phyloP scores from a whole-genome alignment of 2,797 vertebrate genomes.

The Gallinago nigripennis region DNA sequence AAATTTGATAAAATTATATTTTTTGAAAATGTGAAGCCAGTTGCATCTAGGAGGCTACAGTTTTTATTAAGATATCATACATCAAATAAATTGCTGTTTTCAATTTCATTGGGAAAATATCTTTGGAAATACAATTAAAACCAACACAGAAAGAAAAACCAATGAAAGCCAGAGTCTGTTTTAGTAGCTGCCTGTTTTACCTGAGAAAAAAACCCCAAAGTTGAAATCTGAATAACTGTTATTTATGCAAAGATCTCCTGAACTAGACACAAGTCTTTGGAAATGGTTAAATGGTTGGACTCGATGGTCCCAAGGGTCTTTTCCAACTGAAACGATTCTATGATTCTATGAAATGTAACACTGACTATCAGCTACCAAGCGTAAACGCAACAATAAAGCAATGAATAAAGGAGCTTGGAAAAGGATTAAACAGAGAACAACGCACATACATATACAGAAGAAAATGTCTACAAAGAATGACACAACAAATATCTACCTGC shows the following conservation, averaged over 20 bases:
- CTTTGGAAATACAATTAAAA: neutral
- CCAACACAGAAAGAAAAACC: neutral
- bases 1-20: neutral
- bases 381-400: neutral
- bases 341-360: neutral
- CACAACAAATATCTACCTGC: neutral
- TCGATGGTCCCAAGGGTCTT: no score
- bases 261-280: neutral
- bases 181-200: neutral
- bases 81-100: neutral
- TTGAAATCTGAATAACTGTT: neutral
- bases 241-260: neutral
- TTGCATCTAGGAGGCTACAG: neutral
- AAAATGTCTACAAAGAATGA: neutral
- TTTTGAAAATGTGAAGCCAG: neutral
- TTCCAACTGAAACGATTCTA: no score
- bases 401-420: neutral
- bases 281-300: neutral
- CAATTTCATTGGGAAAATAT: neutral
- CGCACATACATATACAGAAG: neutral
- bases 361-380: neutral
- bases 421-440: neutral
- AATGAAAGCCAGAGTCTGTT: neutral
- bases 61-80: neutral
- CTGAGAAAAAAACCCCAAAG: neutral